phyloP scores from a whole-genome alignment of 2,888 invertebrate species.

The Clostera curtula region DNA sequence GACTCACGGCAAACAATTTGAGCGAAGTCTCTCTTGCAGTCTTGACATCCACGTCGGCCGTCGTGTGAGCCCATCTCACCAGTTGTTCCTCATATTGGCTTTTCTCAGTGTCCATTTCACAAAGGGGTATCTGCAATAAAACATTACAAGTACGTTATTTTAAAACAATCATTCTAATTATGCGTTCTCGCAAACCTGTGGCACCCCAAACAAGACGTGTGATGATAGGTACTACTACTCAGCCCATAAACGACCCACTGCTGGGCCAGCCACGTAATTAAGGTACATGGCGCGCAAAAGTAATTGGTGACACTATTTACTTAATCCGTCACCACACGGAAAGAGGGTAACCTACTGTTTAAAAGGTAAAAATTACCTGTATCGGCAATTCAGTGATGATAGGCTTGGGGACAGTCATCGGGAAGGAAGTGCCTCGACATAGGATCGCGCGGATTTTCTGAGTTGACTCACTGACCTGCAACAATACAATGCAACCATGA shows the following conservation, averaged over 20 bases:
- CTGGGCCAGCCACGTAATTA: too few species aligned
- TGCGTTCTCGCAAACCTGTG: too few species aligned
- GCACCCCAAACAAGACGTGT: too few species aligned
- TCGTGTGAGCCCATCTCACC: conserved; percentile 77
- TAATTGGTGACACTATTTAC: too few species aligned
- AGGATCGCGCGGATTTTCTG: conserved; percentile 87
- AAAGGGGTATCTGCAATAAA: conserved; percentile 78
- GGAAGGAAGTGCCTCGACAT: conserved; percentile 92
- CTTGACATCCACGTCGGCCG: conserved; percentile 78
- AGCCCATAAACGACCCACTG: too few species aligned
- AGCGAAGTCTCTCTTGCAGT: conserved; percentile 85
- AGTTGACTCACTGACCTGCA: conserved; percentile 82
- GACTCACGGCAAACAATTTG: conserved; percentile 90
- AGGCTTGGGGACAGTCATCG: conserved; percentile 90
- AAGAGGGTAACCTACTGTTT: too few species aligned
- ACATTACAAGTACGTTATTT: background rate
- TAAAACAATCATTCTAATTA: background rate
- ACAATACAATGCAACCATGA: conserved; percentile 4
- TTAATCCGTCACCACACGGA: too few species aligned
- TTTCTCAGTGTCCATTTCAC: conserved; percentile 87
- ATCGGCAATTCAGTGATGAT: conserved; percentile 84
- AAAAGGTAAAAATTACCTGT: conserved; percentile 55
- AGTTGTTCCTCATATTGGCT: conserved; percentile 85
- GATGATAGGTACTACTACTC: too few species aligned
- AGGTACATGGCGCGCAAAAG: too few species aligned